Base-by-base conservation (phyloP, 2,113 vertebrate species). In the Galbula dea region DNA sequence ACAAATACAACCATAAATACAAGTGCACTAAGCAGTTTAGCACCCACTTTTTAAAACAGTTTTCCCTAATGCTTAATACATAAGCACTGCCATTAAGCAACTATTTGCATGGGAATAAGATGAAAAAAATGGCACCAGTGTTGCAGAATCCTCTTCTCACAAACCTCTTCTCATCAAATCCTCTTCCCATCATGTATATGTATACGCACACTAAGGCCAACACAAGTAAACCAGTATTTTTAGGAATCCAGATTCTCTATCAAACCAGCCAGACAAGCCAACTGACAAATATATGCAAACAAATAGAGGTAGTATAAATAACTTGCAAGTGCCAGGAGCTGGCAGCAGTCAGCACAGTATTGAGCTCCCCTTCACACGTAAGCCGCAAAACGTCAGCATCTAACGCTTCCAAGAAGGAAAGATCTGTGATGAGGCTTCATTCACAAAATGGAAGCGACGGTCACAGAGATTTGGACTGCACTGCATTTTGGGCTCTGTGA, bases 321-420 rank as follows among this genome's bases (percentile, higher is more conserved):
- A 76, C 51, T 65, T 15, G 21, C 49, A 83, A 94, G 83, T 39
- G 67, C n/a, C 82, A 93, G 59, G 81, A 92, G 82, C 16, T 92
- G 91, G 94, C 93, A 95, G 81, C 80, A 90, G 34, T 15, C 83
- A 86, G 80, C 51, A 46, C 29, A 77, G 46, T 27, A 14, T 76
- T 66, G 55, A 89, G 82, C 43, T 92, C 23, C n/a, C 29, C 58
- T 87, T 87, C 74, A 34, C 7, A 66, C 59, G 29, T 9, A 29
- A 82, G 30, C 8, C 66, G 46, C 37, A 71, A 77, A 93, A 69
- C 24, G 69, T 7, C 65, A 81, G 77, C 41, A 66, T 21, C 43
- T 49, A 79, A 73, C 14, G 5, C 55, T 73, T 85, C 54, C 69
- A 32, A 61, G 66, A 9, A 73, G 12, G 34, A 48, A 58, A 39